Percentiles rank a stretch among this genome's conserved stretches.
Evolutionary conservation across 2,113 vertebrate species (phyloP).

Genomic region (Ginglymostoma cirratum): DNA sequence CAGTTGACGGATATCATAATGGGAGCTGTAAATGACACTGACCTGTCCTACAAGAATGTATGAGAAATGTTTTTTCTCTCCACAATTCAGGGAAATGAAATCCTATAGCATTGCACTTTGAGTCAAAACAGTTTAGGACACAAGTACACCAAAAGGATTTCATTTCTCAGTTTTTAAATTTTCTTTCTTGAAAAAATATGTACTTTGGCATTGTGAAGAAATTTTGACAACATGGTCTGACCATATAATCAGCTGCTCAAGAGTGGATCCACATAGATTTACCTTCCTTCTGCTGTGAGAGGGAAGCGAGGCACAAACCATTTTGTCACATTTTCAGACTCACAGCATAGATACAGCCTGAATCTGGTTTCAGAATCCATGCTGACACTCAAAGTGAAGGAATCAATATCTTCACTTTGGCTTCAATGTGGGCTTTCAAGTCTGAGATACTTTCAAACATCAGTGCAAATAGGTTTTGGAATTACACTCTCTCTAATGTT

Average conservation of each 20-base stretch:
- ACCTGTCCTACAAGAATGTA: neutral
- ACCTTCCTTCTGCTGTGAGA: neutral
- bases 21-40: too few species aligned
- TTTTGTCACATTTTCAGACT: neutral
- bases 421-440: neutral
- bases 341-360: neutral
- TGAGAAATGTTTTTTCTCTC: neutral
- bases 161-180: neutral
- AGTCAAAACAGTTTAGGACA: neutral
- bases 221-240: neutral
- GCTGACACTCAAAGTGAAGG: neutral
- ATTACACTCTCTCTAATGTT: neutral
- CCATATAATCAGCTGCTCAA: neutral
- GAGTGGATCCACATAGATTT: neutral
- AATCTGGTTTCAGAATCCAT: neutral
- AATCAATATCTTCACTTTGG: neutral
- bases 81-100: neutral
- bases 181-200: neutral
- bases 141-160: neutral
- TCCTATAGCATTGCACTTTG: neutral
- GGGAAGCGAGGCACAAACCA: neutral
- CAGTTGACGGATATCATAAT: too few species aligned
- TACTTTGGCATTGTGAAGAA: neutral
- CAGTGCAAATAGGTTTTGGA: neutral
- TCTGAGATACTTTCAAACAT: neutral